Percentiles rank a stretch among this genome's conserved stretches.
phyloP scores from a whole-genome alignment of 2,888 invertebrate species.

The Cyrtodaria siliqua region DNA sequence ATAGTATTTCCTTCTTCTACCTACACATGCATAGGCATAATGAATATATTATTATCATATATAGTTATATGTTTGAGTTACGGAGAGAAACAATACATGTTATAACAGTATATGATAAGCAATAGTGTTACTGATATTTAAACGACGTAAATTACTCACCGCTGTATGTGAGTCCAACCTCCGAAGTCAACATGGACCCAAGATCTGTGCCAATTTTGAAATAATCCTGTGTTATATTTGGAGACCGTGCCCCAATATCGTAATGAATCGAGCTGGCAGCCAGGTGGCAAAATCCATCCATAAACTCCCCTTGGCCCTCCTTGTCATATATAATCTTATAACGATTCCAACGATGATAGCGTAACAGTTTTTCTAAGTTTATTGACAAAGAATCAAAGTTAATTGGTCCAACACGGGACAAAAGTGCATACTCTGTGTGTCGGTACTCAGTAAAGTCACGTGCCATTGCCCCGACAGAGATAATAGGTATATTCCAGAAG shows the following conservation, averaged over 20 bases:
- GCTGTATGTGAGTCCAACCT: constrained; percentile 74
- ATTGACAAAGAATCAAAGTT: constrained; percentile 75
- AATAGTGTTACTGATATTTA: too few species aligned
- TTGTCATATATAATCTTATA: constrained; percentile 91
- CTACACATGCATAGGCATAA: too few species aligned
- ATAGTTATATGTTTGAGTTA: too few species aligned
- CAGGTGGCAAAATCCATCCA: constrained; percentile 91
- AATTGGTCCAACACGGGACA: constrained; percentile 88
- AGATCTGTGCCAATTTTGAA: constrained; percentile 62
- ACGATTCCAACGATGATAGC: constrained; percentile 63
- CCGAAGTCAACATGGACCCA: constrained; percentile 65
- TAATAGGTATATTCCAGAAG: constrained; percentile 94
- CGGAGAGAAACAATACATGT: too few species aligned
- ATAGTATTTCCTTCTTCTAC: too few species aligned
- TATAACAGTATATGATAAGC: too few species aligned
- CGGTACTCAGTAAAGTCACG: constrained; percentile 77
- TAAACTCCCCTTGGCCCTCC: constrained; percentile 90
- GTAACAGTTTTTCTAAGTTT: constrained; percentile 60
- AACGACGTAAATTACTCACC: constrained; percentile 77
- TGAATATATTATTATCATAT: too few species aligned
- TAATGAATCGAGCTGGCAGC: constrained; percentile 92
- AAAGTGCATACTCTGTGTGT: constrained; percentile 89
- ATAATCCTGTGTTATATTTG: constrained; percentile 72
- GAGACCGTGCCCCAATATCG: constrained; percentile 67
- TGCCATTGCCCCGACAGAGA: constrained; percentile 88